Base-by-base conservation (phyloP, 2,797 vertebrate genomes). In the Mormyrus proboscirostris region DNA sequence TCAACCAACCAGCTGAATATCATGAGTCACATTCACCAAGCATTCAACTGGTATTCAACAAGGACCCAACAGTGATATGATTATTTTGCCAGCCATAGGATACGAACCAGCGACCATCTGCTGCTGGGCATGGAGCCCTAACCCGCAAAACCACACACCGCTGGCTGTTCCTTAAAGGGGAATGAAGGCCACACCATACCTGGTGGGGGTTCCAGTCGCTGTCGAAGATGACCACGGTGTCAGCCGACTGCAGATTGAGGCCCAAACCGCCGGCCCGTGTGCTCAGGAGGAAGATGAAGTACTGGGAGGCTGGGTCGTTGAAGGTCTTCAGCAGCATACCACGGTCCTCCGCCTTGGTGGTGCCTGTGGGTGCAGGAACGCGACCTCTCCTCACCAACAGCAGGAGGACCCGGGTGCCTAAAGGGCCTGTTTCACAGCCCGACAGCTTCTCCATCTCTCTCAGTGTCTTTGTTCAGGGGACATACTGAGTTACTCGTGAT, bases 201-300 rank as follows among this genome's bases (percentile, higher is more conserved):
- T 99, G 98, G 94, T 99, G 98, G 0, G 98, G 98, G 92, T 99
- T 99, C 98, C 98, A 99, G 95, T 99, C 98, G 4, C 97, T 98
- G 95, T 99, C 98, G 2, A 99, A 99, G 91, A 99, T 99, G 90
- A 99, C 96, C 89, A 99, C 98, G 0, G 98, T 99, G 92, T 99
- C 98, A 0, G 98, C 98, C 0, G 98, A 98, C 95, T 99, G 98
- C 2, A 99, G 95, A 90, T 99, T 99, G 22, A 99, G 96, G 0
- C 98, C 98, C 0, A 99, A 95, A 0, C 98, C 98, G 0, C 98
- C 98, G 0, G 98, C 98, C 16, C 98, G 95, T 0, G 98, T 99
- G 94, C 98, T 99, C 90, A 99, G 96, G 90, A 99, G 93, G 91
- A 99, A 99, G 92, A 99, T 97, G 89, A 99, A 99, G 89, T 98